Base-by-base conservation (phyloP, 2,888 invertebrate genomes). In the Merodon equestris region DNA sequence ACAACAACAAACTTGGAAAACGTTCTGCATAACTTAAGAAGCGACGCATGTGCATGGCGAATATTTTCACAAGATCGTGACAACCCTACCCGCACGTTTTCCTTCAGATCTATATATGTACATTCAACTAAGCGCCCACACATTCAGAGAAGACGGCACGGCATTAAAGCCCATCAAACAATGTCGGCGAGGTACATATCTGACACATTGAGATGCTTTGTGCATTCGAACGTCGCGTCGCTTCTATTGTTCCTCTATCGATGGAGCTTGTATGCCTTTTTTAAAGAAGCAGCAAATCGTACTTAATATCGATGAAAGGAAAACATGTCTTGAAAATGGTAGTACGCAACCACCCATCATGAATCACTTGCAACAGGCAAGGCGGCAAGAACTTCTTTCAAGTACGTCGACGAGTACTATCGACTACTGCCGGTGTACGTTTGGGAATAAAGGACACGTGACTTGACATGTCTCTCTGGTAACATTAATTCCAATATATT, bases 401-500 rank as follows among this genome's bases (percentile, higher is more conserved):
- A 58, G 42, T 40, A 19, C 7, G 27, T 14, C 48, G 19, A 42
- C 56, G 38, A 36, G 45, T 45, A 34, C n/a, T n/a, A n/a, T n/a
- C n/a, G n/a, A n/a, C n/a, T n/a, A n/a, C n/a, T n/a, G n/a, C n/a
- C n/a, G n/a, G n/a, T n/a, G n/a, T 40, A 38, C 50, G 40, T 56
- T 36, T 10, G 42, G 38, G 18, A 63, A 18, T 40, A 66, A 60
- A 64, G 66, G 79, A 74, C 79, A 79, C 79, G 79, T 79, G 79
- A 70, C 79, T 74, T 68, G 68, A 64, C 79, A 74, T 73, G 79
- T 79, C 79, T 79, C 79, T 74, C 63, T 79, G 74, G 79, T 74
- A 79, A 79, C 79, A 79, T 79, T 79, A 70, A 74, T 79, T 68
- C 74, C 79, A 79, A 79, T 79, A 79, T 74, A 79, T 79, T 79